Evolutionary conservation across 2,888 invertebrate species (phyloP), one percentile per base, ranked within the genome.

Genomic region (Cephalotes varians): DNA sequence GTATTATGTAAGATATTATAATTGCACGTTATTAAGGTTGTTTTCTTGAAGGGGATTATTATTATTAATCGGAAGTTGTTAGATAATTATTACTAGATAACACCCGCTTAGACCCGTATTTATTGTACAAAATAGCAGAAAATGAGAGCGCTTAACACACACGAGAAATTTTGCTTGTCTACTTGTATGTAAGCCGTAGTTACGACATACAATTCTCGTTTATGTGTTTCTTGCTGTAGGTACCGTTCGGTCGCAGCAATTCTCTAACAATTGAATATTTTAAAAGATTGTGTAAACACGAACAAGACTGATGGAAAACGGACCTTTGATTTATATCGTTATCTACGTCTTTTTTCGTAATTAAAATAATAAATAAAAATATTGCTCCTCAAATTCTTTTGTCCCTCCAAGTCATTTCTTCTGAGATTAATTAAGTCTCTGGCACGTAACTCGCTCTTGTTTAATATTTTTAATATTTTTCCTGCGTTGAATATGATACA

Each of bases 141-240:
- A 84, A 77, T 64, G 77, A 62, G 47, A 76, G 56, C 65, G 44
- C 51, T 40, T 28, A 44, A 44, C 21, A 56, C 49, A 73, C 34
- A 60, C 25, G 87, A 77, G 82, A 85, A 81, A 72, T 74, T 72
- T 64, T 47, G 64, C 60, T 60, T 81, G 74, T 47, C 82, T 87
- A 79, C 67, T 82, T 51, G 87, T 72, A 81, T 54, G 28, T 44
- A 60, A 40, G 31, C 10, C 40, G 34, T 44, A 28, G 72, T 87
- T 85, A 64, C 85, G 71, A 81, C 84, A 83, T 81, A 80, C 12
- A 18, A 12, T 44, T 4, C 51, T 40, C 69, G 44, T 44, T 67
- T 73, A 82, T 79, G 56, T 67, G 71, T 77, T 79, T 77, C 69
- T 82, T 71, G 79, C 64, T 74, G 79, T 82, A 83, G 34, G 82